A percentile compares a stretch with the other conserved stretches of the same genome.
phyloP scores from a whole-genome alignment of 1,140 invertebrate species.

The Atta texana region DNA sequence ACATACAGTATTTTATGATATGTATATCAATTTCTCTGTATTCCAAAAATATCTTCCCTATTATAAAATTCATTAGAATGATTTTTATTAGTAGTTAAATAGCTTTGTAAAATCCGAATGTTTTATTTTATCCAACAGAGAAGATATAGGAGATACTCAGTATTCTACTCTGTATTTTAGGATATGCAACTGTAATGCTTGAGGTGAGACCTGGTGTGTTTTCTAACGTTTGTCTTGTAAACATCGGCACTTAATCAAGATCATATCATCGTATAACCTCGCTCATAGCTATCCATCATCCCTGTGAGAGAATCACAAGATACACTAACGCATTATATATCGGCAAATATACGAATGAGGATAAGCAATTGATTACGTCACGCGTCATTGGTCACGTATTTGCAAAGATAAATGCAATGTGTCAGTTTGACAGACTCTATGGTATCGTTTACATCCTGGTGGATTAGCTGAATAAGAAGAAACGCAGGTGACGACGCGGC shows the following conservation, averaged over 20 bases:
- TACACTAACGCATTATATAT: conserved; percentile 65
- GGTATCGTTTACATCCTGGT: conserved; percentile 66
- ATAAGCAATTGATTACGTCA: conserved; percentile 76
- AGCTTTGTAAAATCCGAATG: background rate
- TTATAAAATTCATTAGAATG: background rate
- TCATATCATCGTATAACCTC: conserved; percentile 64
- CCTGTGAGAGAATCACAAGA: conserved; percentile 65
- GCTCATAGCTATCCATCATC: conserved; percentile 73
- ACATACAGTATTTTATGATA: background rate
- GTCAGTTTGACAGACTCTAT: conserved; percentile 70
- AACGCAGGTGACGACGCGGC: conserved; percentile 46
- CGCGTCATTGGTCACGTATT: conserved; percentile 72
- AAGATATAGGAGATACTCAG: too few relatives aligned
- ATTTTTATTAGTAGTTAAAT: background rate
- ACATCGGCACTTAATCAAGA: conserved; percentile 70
- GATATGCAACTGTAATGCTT: background rate
- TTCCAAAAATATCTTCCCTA: background rate
- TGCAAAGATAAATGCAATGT: conserved; percentile 67
- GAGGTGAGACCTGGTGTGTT: conserved; percentile 28
- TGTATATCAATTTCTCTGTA: too few relatives aligned
- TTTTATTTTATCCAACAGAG: background rate
- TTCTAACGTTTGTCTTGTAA: conserved; percentile 60
- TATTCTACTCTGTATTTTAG: background rate
- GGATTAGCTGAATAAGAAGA: conserved; percentile 22
- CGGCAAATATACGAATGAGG: conserved; percentile 73